Evolutionary conservation across 2,888 invertebrate genomes (phyloP).

Genomic region (Lysandra coridon): DNA sequence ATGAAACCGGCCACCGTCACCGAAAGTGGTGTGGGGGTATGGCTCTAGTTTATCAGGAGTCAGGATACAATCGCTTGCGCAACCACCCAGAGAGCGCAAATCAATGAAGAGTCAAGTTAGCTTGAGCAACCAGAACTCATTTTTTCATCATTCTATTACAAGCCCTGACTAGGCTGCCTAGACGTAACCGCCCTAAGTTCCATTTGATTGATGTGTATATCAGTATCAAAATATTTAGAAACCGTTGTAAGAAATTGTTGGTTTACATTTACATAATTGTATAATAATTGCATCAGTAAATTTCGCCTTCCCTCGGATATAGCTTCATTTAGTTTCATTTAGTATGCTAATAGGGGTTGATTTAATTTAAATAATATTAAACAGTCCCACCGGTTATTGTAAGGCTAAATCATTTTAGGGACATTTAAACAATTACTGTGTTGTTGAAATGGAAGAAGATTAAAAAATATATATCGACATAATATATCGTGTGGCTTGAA

Average conservation of each 20-base stretch:
- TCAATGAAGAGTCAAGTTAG: too few relatives aligned
- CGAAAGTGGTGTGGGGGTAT: too few relatives aligned
- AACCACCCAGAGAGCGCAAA: too few relatives aligned
- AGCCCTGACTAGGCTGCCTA: too few relatives aligned
- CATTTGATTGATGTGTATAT: not conserved
- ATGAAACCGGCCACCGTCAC: too few relatives aligned
- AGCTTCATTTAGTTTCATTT: constrained; percentile 11
- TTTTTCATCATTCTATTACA: too few relatives aligned
- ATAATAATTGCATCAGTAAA: constrained; percentile 1
- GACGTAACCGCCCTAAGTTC: not conserved
- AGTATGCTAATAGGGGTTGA: constrained; percentile 11
- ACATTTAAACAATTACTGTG: not conserved
- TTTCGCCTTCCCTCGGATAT: constrained; percentile 11
- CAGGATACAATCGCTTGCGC: too few relatives aligned
- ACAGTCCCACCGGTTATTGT: not conserved
- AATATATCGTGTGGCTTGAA: too few relatives aligned
- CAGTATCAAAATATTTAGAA: not conserved
- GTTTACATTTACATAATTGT: constrained; percentile 5
- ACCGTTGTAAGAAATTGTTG: constrained; percentile 1
- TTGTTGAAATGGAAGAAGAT: not conserved
- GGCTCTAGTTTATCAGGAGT: too few relatives aligned
- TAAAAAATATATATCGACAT: not conserved
- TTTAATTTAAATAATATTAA: constrained; percentile 14
- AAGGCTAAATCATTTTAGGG: not conserved
- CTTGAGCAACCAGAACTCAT: too few relatives aligned